phyloP scores from a whole-genome alignment of 2,797 vertebrate genomes.

The Cephalopachus bancanus region DNA sequence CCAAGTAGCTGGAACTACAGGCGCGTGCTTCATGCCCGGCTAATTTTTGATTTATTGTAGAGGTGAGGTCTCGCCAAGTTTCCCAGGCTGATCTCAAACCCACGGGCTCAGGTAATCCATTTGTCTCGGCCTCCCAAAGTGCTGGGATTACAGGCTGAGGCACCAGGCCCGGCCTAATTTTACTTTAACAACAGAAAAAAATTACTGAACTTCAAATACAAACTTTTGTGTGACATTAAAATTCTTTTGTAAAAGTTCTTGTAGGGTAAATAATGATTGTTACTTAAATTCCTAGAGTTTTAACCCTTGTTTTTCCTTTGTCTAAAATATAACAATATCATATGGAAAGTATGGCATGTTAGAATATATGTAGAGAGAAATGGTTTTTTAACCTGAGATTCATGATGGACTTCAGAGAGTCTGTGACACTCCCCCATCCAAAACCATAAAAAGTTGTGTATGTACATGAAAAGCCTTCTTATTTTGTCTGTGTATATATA shows the following conservation, averaged over 20 bases:
- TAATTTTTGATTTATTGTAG: too few species aligned
- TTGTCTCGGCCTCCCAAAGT: too few species aligned
- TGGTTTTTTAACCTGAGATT: conserved; percentile 2
- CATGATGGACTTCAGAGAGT: neutral
- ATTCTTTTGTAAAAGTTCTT: conserved; percentile 41
- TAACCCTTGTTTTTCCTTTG: conserved; percentile 39
- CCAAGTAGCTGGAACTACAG: too few species aligned
- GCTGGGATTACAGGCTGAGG: too few species aligned
- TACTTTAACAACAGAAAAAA: conserved; percentile 39
- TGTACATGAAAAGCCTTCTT: neutral
- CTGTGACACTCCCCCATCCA: neutral
- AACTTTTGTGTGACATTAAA: neutral
- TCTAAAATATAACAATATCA: neutral
- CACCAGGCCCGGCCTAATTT: neutral
- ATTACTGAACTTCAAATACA: conserved; percentile 26
- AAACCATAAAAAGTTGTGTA: neutral
- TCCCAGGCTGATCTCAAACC: too few species aligned
- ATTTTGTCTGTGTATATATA: neutral
- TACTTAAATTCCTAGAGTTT: conserved; percentile 13
- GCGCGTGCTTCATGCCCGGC: too few species aligned
- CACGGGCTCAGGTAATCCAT: too few species aligned
- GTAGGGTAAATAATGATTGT: conserved; percentile 21
- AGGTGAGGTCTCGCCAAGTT: too few species aligned
- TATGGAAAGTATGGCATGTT: conserved; percentile 36
- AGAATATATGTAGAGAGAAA: neutral